Conservation (phyloP, 2,113 vertebrate species). For the Alligator mississippiensis region DNA sequence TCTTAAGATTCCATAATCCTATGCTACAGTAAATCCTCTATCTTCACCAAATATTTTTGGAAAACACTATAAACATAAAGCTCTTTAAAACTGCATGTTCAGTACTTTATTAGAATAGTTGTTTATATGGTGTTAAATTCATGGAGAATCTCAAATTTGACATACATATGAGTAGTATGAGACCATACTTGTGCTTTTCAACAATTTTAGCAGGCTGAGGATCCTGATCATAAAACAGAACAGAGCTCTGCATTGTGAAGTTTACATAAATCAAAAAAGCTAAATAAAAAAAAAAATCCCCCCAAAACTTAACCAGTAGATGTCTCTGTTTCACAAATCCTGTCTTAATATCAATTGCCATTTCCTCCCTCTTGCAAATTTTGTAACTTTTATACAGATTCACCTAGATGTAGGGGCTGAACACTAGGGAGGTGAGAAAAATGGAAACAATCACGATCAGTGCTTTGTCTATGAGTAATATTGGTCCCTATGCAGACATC, state of each 20-base stretch:
- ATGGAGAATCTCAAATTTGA: conserved; percentile 52
- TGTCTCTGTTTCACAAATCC: conserved; percentile 73
- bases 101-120: neutral
- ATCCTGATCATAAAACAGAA: conserved; percentile 48
- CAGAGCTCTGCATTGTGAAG: neutral
- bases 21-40: conserved; percentile 41
- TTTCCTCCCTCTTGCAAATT: neutral
- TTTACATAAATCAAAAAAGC: neutral
- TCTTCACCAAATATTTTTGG: conserved; percentile 33
- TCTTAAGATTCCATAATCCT: conserved; percentile 22
- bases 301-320: conserved; percentile 65
- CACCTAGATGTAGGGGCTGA: neutral
- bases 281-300: neutral
- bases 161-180: conserved; percentile 44
- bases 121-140: conserved; percentile 60
- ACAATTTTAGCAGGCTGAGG: conserved; percentile 61
- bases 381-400: neutral
- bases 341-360: neutral
- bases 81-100: conserved; percentile 49
- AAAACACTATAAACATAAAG: conserved; percentile 16
- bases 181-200: conserved; percentile 52
- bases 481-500: neutral
- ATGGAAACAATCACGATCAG: neutral
- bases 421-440: neutral
- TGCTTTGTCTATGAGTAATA: neutral